These are phyloP conservation scores for Chromis chromis DNA, from an alignment of 2,797 vertebrate genomes.

Conservation along the genomic window DNA sequence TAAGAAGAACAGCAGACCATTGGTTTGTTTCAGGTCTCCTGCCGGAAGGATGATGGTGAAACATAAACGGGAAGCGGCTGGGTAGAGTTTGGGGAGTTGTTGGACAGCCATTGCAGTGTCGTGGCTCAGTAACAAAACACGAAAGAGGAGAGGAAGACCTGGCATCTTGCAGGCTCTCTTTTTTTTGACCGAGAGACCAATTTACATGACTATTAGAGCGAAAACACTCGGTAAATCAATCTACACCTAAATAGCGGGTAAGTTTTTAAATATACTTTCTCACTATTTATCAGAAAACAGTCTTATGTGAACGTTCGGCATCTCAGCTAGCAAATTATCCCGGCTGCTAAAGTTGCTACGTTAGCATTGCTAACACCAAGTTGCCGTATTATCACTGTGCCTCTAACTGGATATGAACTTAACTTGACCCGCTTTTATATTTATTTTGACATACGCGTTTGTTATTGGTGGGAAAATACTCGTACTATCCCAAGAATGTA, in stretches of 20 bases:
- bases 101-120: conserved; percentile 88
- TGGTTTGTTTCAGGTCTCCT: conserved; percentile 10
- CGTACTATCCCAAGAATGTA: rapidly evolving
- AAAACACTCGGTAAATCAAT: conserved; percentile 47
- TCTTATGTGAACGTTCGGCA: conserved; percentile 50
- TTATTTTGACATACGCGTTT: not conserved
- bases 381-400: not conserved
- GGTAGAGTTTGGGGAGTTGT: conserved; percentile 69
- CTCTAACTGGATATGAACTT: not conserved
- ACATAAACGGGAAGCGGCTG: conserved; percentile 84
- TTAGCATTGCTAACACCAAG: conserved; percentile 66
- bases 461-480: not conserved
- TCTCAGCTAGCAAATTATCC: conserved; percentile 56
- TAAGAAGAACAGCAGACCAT: not conserved
- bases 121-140: conserved; percentile 87
- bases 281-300: not conserved
- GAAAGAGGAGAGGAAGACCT: conserved; percentile 72
- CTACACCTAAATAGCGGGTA: conserved; percentile 75
- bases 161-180: conserved; percentile 53
- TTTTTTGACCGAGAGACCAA: conserved; percentile 32
- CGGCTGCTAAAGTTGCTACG: conserved; percentile 64
- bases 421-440: not conserved
- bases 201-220: conserved; percentile 72
- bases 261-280: conserved; percentile 34
- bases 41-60: conserved; percentile 75